Base-by-base conservation (phyloP, 1,140 invertebrate species). In the Drosophila tropicalis region DNA sequence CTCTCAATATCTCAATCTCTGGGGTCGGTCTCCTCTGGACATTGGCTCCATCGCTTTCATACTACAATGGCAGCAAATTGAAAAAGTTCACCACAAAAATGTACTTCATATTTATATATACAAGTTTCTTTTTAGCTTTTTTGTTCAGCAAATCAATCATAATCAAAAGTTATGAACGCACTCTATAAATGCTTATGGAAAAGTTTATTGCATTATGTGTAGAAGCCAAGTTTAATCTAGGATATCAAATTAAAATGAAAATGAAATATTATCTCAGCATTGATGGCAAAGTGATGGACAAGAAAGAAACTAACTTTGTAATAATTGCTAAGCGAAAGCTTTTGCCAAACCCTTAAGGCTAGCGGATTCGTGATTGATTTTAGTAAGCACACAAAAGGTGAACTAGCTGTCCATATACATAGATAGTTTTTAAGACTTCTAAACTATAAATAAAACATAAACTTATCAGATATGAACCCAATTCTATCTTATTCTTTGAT, bases 141-240 rank as follows among this genome's bases (percentile, higher is more conserved):
- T 51, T 75, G 58, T 74, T 70, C 70, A 76, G 58, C 71, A 36
- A 73, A 86, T 85, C 66, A 67, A 81, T 85, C 82, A 81, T 81
- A 81, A 86, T 85, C 70, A 85, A 76, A 41, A 54, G 65, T 22
- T 19, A 41, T 41, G 15, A 58, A 29, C 65, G 56, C 44, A 72
- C 69, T 72, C 36, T 54, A 57, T 47, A 70, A 71, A 77, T 65
- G 70, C 47, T 62, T 70, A 65, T 65, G 66, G 9, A 29, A 51
- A 77, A 76, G 61, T 70, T 77, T 44, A 68, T 75, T 47, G 72
- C 67, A 76, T 65, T 76, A 66, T 51, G 10, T 51, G 40, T 1
- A 19, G 75, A 75, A 75, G 10, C 75, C 75, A 47, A 51, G n/a
- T 51, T 51, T 47, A 7, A 9, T 17, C 7, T 47, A 47, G 44